Conservation (phyloP, 2,888 invertebrate genomes). For the Melolontha melolontha region DNA sequence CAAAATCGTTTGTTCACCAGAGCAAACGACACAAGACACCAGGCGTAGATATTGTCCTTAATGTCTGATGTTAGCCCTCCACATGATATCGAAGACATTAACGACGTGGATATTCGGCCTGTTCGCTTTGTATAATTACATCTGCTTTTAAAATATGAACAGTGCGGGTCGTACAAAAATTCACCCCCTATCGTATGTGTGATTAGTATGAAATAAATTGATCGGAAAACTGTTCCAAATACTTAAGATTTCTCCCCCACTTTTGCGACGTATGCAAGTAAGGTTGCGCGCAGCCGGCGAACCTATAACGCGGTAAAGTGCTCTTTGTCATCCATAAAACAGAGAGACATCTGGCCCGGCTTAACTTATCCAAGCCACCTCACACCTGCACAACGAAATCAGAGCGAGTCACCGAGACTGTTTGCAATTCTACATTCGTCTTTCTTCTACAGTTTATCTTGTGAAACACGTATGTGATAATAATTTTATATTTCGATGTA, state of each 20-base stretch:
- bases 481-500: too few species aligned
- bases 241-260: slow-evolving; percentile 6
- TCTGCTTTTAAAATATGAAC: too few species aligned
- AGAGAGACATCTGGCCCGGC: slow-evolving; percentile 60
- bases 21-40: slow-evolving; percentile 51
- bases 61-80: slow-evolving; percentile 50
- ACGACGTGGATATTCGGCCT: background rate
- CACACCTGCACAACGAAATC: slow-evolving; percentile 45
- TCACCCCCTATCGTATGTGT: background rate
- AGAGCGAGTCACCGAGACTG: slow-evolving; percentile 20
- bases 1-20: slow-evolving; percentile 51
- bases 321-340: slow-evolving; percentile 63
- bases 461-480: slow-evolving; percentile 4
- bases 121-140: background rate
- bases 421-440: slow-evolving; percentile 39
- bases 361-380: slow-evolving; percentile 55
- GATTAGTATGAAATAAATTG: slow-evolving; percentile 11
- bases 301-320: slow-evolving; percentile 60
- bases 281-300: slow-evolving; percentile 57
- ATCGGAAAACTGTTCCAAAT: slow-evolving; percentile 17
- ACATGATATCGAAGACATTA: slow-evolving; percentile 48
- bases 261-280: slow-evolving; percentile 53
- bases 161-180: too few species aligned
- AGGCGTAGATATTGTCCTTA: slow-evolving; percentile 46
- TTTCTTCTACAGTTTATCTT: slow-evolving; percentile 26